A percentile compares a stretch with the other conserved stretches of the same genome.
Evolutionary conservation across 2,888 invertebrate species (phyloP).

Genomic region (Cantharis flavilabris): DNA sequence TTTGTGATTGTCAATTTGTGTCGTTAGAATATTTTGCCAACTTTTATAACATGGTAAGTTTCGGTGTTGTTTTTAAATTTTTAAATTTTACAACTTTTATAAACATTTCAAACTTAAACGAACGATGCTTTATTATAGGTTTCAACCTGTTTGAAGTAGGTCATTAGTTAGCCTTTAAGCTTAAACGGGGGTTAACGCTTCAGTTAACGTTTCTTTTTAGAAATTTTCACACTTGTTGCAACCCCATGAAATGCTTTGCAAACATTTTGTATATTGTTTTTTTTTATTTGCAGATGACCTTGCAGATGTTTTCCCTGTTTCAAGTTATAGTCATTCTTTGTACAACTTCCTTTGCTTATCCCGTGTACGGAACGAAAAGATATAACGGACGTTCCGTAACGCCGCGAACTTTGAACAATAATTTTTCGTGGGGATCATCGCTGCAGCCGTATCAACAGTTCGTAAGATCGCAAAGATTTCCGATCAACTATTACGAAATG

Average conservation of each 20-base stretch:
- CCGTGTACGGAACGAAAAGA: conserved; percentile 54
- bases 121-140: not conserved
- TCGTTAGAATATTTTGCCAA: not conserved
- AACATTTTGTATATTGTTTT: not conserved
- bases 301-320: conserved; percentile 44
- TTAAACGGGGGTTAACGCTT: not conserved
- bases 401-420: conserved; percentile 25
- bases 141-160: conserved; percentile 38
- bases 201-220: not conserved
- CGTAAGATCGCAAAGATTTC: conserved; percentile 55
- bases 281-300: conserved; percentile 47
- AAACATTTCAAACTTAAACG: not conserved
- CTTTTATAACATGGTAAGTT: conserved; percentile 13
- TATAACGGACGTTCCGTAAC: conserved; percentile 45
- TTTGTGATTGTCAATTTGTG: not conserved
- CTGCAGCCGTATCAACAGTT: conserved; percentile 43
- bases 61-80: not conserved
- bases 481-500: conserved; percentile 54
- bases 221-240: not conserved
- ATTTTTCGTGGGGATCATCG: conserved; percentile 38
- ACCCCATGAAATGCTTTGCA: not conserved
- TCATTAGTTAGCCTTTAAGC: conserved; percentile 28
- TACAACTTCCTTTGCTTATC: conserved; percentile 44
- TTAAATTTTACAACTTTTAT: not conserved
- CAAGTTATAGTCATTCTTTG: conserved; percentile 47